Evolutionary conservation across 2,888 invertebrate species (phyloP).

Genomic region (Amiota minor): DNA sequence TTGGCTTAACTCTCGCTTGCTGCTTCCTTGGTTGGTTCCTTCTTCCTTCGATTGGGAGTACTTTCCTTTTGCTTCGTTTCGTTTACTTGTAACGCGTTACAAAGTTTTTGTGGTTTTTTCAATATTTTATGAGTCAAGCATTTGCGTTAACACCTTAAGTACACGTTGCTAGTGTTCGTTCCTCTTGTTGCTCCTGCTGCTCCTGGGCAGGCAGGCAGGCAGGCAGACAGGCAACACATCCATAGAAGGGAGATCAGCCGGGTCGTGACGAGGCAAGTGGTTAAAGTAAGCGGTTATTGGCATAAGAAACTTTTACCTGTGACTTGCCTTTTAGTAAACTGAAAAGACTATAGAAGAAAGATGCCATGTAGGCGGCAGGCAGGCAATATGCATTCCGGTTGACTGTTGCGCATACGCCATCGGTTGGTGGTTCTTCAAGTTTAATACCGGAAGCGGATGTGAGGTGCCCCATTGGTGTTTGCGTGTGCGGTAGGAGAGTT

Average conservation of each 20-base stretch:
- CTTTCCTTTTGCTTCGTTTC: constrained; percentile 21
- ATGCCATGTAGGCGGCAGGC: too few relatives aligned
- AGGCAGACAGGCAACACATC: too few relatives aligned
- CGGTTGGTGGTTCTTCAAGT: neutral
- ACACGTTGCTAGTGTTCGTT: constrained; percentile 32
- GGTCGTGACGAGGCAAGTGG: too few relatives aligned
- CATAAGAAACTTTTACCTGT: constrained; percentile 23
- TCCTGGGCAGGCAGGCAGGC: too few relatives aligned
- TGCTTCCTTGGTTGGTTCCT: too few relatives aligned
- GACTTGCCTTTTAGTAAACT: neutral
- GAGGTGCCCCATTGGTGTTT: constrained; percentile 34
- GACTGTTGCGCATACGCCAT: constrained; percentile 45
- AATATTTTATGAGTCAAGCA: constrained; percentile 71
- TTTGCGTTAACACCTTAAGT: constrained; percentile 67
- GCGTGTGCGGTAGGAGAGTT: constrained; percentile 5
- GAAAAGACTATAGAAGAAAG: neutral
- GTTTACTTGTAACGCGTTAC: neutral
- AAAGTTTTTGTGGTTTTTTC: constrained; percentile 71
- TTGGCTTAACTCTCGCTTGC: too few relatives aligned
- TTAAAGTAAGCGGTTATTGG: constrained; percentile 16
- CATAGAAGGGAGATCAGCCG: too few relatives aligned
- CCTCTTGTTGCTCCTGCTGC: too few relatives aligned
- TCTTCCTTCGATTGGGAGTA: constrained; percentile 42
- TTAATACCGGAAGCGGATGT: constrained; percentile 15
- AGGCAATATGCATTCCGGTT: neutral